phyloP scores from a whole-genome alignment of 2,888 invertebrate species.

The Drosophila greeni region DNA sequence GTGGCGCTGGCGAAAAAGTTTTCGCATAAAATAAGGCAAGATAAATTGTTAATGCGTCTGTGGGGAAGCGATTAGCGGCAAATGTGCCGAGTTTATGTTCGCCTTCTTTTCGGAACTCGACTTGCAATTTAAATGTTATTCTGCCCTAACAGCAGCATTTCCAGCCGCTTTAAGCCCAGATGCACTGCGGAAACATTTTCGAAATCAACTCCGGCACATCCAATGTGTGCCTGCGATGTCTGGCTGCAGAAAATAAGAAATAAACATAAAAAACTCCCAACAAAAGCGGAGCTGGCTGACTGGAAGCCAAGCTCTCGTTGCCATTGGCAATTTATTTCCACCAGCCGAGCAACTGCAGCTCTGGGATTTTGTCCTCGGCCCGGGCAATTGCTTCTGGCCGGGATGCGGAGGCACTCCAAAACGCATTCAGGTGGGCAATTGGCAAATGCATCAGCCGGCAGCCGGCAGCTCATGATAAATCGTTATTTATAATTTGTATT shows the following conservation, averaged over 20 bases:
- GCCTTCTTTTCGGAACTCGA: slow-evolving; percentile 43
- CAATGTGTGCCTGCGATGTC: slow-evolving; percentile 21
- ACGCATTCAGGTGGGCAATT: slow-evolving; percentile 70
- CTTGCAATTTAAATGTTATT: slow-evolving; percentile 62
- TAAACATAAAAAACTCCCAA: slow-evolving; percentile 18
- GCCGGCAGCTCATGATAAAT: slow-evolving; percentile 61
- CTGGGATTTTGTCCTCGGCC: slow-evolving; percentile 40
- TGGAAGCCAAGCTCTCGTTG: slow-evolving; percentile 39
- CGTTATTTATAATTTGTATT: slow-evolving; percentile 72
- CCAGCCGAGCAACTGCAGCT: slow-evolving; percentile 30
- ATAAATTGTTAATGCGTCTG: slow-evolving; percentile 76
- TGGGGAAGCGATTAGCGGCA: slow-evolving; percentile 74
- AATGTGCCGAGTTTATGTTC: slow-evolving; percentile 70
- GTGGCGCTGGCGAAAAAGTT: slow-evolving; percentile 53
- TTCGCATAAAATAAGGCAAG: slow-evolving; percentile 74
- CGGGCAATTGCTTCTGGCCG: slow-evolving; percentile 16
- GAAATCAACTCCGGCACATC: slow-evolving; percentile 22
- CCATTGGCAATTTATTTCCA: slow-evolving; percentile 64
- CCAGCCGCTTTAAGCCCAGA: slow-evolving; percentile 22
- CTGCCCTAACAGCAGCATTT: slow-evolving; percentile 10
- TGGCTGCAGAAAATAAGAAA: slow-evolving; percentile 22
- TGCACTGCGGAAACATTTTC: slow-evolving; percentile 29
- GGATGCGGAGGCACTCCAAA: slow-evolving; percentile 32
- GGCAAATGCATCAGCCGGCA: slow-evolving; percentile 52
- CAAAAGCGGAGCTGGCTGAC: slow-evolving; percentile 53